Percentiles rank a stretch among this genome's conserved stretches.
Evolutionary conservation across 2,797 vertebrate genomes (phyloP).

Genomic region (Coilia nasus): DNA sequence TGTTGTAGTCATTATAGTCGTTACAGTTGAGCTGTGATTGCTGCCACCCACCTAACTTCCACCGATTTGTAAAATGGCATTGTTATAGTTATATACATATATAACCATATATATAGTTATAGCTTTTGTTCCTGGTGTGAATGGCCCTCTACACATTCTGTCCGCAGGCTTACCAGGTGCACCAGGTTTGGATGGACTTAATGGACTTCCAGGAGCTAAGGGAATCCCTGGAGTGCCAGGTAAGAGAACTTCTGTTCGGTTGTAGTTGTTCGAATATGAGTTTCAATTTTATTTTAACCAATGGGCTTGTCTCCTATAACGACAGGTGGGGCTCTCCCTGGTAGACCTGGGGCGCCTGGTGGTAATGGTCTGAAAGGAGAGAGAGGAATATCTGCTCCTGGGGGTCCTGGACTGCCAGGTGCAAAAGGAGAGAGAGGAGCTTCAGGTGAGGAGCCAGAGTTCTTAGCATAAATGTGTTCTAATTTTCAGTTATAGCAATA

Average conservation of each 20-base stretch:
- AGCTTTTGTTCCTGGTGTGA: too few species aligned
- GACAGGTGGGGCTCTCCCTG: slow-evolving; percentile 76
- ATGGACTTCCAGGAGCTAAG: slow-evolving; percentile 89
- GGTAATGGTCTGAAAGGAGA: slow-evolving; percentile 85
- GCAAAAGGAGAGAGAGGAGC: slow-evolving; percentile 82
- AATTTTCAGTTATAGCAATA: background rate
- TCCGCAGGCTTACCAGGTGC: slow-evolving; percentile 82
- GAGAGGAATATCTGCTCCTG: slow-evolving; percentile 75
- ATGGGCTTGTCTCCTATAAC: background rate
- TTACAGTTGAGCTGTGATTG: too few species aligned
- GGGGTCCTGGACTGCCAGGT: slow-evolving; percentile 79
- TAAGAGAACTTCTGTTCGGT: slow-evolving; percentile 51
- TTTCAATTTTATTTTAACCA: background rate
- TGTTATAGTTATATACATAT: too few species aligned
- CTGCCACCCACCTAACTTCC: too few species aligned
- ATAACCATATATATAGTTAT: too few species aligned
- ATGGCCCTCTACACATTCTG: background rate
- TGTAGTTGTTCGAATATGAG: background rate
- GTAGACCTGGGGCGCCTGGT: slow-evolving; percentile 79
- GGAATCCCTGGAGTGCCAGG: slow-evolving; percentile 88
- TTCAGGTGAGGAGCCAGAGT: slow-evolving; percentile 72
- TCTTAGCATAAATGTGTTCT: background rate
- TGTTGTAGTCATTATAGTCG: too few species aligned
- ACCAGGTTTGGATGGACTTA: slow-evolving; percentile 88
- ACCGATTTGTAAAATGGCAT: too few species aligned